Evolutionary conservation across 2,888 invertebrate species (phyloP), one percentile per base, ranked within the genome.

Genomic region (Ornithoptera priamus): DNA sequence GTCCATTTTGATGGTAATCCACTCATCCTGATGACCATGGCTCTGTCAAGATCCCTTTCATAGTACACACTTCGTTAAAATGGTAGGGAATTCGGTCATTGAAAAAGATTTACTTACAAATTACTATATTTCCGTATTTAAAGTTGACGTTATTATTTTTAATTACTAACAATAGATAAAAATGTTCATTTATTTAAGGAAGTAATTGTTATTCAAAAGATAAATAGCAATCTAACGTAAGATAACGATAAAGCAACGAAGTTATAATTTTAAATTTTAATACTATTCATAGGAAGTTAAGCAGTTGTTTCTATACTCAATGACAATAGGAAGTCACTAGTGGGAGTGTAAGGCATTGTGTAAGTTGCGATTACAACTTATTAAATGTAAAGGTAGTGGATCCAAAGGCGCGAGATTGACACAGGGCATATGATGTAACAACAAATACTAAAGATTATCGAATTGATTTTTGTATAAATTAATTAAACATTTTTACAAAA

Each of bases 321-420:
- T 68, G 57, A 68, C 20, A 39, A 8, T 15, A 10, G 6, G 22
- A 56, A 67, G 18, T 58, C 30, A 58, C 59, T 50, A 74, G 76
- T 72, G 75, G 73, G 73, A 74, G n/a, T 74, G 68, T 72, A 74
- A 78, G 79, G 78, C 75, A 80, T 59, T 81, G 77, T 24, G 53
- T 30, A 78, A 82, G 79, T 79, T 78, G 75, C 76, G 75, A 80
- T 85, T 85, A 83, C 80, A 74, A 79, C 81, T 85, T 81, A 87
- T 88, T 86, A 87, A 83, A 78, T 82, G 36, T 74, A 77, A 78
- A 84, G 80, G 81, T 81, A 82, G 77, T 78, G 74, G 76, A n/a
- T 78, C 76, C 77, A 78, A 81, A 85, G 83, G 82, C 82, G 85
- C 86, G 87, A 87, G 85, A 83, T 83, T 73, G 88, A 88, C 89